Base-by-base conservation (phyloP, 2,113 vertebrate genomes). In the Mus spicilegus region DNA sequence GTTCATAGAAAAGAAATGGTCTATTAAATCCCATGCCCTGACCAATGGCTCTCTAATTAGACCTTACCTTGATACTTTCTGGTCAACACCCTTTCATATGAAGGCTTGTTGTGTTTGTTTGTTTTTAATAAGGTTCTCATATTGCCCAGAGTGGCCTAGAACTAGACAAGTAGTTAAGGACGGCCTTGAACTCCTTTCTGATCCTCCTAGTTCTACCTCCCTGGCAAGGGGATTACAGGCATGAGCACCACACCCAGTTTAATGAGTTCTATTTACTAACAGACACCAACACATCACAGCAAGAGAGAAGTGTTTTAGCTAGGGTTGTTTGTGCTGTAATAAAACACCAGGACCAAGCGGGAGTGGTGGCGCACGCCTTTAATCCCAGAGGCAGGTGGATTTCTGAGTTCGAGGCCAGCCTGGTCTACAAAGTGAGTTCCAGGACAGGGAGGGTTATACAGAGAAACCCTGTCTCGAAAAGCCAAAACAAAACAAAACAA, bases 1-100 rank as follows among this genome's bases (percentile, higher is more conserved):
- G 90, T 70, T 92, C 61, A 89, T 51, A 90, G 63, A 49, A 92
- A 70, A 91, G 61, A 76, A 67, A 65, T 42, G 58, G 58, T 80
- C 85, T 36, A 51, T 65, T 92, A 36, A 91, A 84, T 94, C 51
- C n/a, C 58, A 65, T 24, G 28, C 39, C n/a, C 42, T 90, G n/a
- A 39, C 17, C 73, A 89, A 26, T 17, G 24, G 46, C 9, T 51
- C 65, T 90, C 77, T 56, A 84, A 89, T 22, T 54, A 33, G 73
- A 63, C 7, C 86, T 91, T 75, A 54, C n/a, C 63, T 69, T 33
- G 67, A 5, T 69, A 14, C 67, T 69, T 30, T 33, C 67, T 49
- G 78, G n/a, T 33, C 51, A 76, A 6, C 13, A 67, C 49, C 51
- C 49, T 72, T 36, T 51, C 20, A 24, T 78, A 46, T 20, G n/a